Evolutionary conservation across 2,797 vertebrate species (phyloP), one percentile per base, ranked within the genome.

Genomic region (Cryptoblepharus egeriae): DNA sequence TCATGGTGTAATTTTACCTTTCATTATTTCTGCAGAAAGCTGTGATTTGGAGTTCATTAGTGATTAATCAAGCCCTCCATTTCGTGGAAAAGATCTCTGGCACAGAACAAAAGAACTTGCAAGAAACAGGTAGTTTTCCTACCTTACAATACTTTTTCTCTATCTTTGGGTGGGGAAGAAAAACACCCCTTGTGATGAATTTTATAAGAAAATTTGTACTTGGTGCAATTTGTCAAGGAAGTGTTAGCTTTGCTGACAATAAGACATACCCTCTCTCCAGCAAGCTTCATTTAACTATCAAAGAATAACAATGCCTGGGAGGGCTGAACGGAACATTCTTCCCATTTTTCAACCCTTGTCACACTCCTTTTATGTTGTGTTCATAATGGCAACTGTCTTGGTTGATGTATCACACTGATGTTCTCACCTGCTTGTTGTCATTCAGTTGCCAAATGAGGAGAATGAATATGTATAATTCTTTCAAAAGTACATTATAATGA

Each of bases 381-480:
- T 93, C 93, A 91, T 95, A 94, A 94, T 89, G 88, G 91, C 70
- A 94, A 93, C 92, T 94, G 93, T 94, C 94, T 93, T 91, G 82
- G 88, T 93, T 94, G 93, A 93, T 94, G 86, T 89, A 94, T 94
- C 39, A 12, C 89, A 90, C 89, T 81, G 87, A 92, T 90, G 92
- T 90, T 94, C 90, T 94, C 89, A 93, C 91, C 91, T 93, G 92
- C 91, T 93, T 94, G 67, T 93, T 95, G 93, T 93, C 92, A 95
- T 94, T 95, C 92, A 90, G 88, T 84, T 91, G 90, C 92, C 95
- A 95, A 96, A 93, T 35, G 85, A 95, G 87, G 83, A 89, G 81
- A 91, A 95, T 94, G 90, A 94, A 95, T 95, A 93, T 94, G 93
- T 90, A 94, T 93, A 95, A 93, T 94, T 92, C 92, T 88, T 90